Percentiles rank a stretch among this genome's conserved stretches.
Conservation (phyloP, 2,113 vertebrate species). For the Ibidorhyncha struthersii region DNA sequence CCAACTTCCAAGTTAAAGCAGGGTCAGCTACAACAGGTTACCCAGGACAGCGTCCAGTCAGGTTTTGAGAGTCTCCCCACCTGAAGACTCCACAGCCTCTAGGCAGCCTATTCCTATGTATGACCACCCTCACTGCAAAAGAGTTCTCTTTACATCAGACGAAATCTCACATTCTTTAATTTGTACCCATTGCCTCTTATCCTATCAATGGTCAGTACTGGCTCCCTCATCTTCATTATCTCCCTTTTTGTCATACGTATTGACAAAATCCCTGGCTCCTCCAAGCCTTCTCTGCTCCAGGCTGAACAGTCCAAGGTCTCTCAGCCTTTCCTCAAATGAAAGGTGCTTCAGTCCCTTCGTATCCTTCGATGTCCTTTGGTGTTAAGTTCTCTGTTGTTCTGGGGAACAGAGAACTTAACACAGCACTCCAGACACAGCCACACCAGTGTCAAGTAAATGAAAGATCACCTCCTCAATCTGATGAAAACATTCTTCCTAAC, state of each 20-base stretch:
- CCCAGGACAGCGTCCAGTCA: background rate
- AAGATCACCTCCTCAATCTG: background rate
- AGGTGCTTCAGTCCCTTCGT: background rate
- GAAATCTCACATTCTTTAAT: background rate
- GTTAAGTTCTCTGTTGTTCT: background rate
- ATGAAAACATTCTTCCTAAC: background rate
- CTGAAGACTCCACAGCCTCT: background rate
- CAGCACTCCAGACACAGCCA: background rate
- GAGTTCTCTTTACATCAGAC: background rate
- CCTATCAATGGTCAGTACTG: background rate
- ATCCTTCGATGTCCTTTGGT: background rate
- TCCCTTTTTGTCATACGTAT: background rate
- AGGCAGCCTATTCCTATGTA: fast-evolving
- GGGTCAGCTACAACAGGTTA: background rate
- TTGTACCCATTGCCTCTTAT: background rate
- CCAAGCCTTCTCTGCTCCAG: background rate
- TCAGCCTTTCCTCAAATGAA: background rate
- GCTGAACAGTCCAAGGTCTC: background rate
- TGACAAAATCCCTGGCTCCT: background rate
- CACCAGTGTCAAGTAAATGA: background rate
- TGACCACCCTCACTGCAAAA: background rate
- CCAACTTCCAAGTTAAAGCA: background rate
- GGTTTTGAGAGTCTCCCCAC: background rate
- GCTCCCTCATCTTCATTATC: background rate
- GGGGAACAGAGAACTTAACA: background rate